phyloP scores from a whole-genome alignment of 23 tunicate genomes.

The Halocynthia roretzi region DNA sequence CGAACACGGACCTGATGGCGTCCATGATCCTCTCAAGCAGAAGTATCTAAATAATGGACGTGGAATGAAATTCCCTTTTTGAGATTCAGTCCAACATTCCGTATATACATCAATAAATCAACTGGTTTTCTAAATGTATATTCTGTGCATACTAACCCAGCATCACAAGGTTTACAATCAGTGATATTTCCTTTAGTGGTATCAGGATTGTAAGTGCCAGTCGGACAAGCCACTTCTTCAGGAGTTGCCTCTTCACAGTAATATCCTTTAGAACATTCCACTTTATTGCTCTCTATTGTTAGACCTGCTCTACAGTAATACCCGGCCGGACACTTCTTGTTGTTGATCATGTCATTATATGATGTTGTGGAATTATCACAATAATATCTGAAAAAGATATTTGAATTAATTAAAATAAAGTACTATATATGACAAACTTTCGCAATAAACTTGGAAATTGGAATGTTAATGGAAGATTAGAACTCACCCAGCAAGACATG shows the following conservation, averaged over 20 bases:
- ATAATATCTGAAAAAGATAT: slow-evolving; percentile 42
- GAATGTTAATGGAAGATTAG: no score
- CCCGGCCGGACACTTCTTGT: slow-evolving; percentile 77
- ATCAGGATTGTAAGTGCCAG: slow-evolving; percentile 57
- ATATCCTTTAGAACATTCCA: slow-evolving; percentile 45
- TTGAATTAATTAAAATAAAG: not conserved
- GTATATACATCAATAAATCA: no score
- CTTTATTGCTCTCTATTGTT: slow-evolving; percentile 1
- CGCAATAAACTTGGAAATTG: no score
- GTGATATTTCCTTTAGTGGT: slow-evolving; percentile 24
- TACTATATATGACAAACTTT: no score
- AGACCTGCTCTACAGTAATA: slow-evolving; percentile 75
- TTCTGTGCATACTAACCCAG: slow-evolving; percentile 50
- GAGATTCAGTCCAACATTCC: no score
- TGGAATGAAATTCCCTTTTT: no score
- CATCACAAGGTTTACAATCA: slow-evolving; percentile 79
- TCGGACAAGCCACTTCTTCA: slow-evolving; percentile 59
- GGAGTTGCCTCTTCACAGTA: slow-evolving; percentile 93
- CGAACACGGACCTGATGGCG: slow-evolving; percentile 36
- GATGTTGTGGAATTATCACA: slow-evolving; percentile 79
- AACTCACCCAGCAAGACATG: slow-evolving; percentile 68
- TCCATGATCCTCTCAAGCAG: slow-evolving; percentile 60
- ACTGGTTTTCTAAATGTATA: no score
- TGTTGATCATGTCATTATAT: slow-evolving; percentile 50
- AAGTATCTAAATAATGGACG: slow-evolving; percentile 3